Evolutionary conservation across 2,888 invertebrate species (phyloP).

Genomic region (Tachina fera): DNA sequence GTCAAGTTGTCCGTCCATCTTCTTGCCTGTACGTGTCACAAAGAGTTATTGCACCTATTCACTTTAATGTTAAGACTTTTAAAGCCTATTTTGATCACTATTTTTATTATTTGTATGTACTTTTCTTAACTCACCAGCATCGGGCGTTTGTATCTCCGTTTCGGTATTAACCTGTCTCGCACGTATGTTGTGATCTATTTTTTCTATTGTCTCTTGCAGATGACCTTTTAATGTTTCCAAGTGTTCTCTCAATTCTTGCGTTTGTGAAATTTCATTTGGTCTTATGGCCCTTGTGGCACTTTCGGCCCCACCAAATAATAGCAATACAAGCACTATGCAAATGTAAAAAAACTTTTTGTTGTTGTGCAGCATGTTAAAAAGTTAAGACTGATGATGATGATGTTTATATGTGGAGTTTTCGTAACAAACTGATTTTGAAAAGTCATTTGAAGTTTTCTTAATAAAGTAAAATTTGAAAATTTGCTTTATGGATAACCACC

Average conservation of each 20-base stretch:
- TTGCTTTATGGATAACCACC: constrained; percentile 29
- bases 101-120: neutral
- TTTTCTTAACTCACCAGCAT: constrained; percentile 44
- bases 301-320: constrained; percentile 3
- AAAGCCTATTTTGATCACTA: neutral
- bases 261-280: constrained; percentile 36
- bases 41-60: neutral
- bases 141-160: constrained; percentile 47
- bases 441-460: constrained; percentile 46
- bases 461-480: constrained; percentile 55
- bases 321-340: neutral
- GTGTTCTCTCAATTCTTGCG: constrained; percentile 41
- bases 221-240: constrained; percentile 52
- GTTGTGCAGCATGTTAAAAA: neutral
- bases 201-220: constrained; percentile 54
- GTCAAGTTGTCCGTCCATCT: no score
- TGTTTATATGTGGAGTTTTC: constrained; percentile 58
- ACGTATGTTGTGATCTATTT: constrained; percentile 54
- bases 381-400: constrained; percentile 11
- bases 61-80: neutral
- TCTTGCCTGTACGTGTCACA: neutral
- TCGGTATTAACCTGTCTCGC: constrained; percentile 44
- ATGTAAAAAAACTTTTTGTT: constrained; percentile 3
- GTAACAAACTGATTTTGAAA: constrained; percentile 55
- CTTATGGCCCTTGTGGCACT: constrained; percentile 17